Evolutionary conservation across 2,113 vertebrate genomes (phyloP).

Genomic region (Pseudolaguvia tuberculata): DNA sequence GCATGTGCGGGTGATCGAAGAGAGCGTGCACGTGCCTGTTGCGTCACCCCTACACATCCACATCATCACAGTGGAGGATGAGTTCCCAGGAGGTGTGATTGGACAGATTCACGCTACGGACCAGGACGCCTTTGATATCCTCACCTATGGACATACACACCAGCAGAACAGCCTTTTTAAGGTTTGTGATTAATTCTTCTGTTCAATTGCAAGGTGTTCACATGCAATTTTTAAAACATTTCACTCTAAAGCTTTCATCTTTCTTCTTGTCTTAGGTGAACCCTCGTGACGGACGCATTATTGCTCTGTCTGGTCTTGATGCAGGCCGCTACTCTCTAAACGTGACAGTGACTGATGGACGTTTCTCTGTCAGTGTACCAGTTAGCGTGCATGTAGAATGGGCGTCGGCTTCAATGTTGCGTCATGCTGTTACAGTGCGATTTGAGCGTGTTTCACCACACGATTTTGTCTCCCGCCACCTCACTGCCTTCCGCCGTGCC

Average conservation of each 20-base stretch:
- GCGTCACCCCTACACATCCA: conserved; percentile 87
- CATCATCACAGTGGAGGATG: conserved; percentile 95
- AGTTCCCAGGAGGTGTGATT: conserved; percentile 95
- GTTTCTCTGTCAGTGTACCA: conserved; percentile 84
- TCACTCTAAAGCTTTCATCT: not conserved
- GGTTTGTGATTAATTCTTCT: conserved; percentile 31
- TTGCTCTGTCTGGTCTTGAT: conserved; percentile 87
- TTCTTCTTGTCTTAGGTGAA: conserved; percentile 64
- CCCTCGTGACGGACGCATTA: conserved; percentile 87
- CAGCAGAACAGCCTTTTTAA: conserved; percentile 94
- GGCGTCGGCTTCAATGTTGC: conserved; percentile 81
- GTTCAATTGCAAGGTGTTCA: not conserved
- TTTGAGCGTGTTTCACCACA: conserved; percentile 87
- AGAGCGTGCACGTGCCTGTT: conserved; percentile 88
- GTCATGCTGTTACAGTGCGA: conserved; percentile 86
- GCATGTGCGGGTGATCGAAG: conserved; percentile 87
- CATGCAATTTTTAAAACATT: not conserved
- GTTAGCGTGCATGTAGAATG: conserved; percentile 87
- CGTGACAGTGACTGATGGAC: conserved; percentile 88
- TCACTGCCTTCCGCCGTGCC: conserved; percentile 79
- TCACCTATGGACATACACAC: conserved; percentile 81
- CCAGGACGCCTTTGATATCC: conserved; percentile 89
- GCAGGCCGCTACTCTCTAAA: conserved; percentile 86
- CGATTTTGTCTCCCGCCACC: conserved; percentile 85
- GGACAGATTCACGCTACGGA: conserved; percentile 94